phyloP scores from a whole-genome alignment of 53 echinoderm and acorn worm genomes.

The Echinarachnius parma region DNA sequence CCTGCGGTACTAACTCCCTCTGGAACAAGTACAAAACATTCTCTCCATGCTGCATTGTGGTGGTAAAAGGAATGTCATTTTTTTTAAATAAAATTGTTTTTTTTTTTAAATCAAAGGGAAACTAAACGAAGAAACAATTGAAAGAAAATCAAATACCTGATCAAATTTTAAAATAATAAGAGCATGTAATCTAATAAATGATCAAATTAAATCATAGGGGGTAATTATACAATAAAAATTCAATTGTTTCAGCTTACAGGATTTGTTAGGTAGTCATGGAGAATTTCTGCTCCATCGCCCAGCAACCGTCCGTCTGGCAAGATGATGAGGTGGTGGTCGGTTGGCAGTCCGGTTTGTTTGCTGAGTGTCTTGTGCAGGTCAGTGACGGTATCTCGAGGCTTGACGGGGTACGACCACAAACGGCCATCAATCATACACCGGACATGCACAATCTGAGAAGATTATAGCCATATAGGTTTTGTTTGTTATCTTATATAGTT shows the following conservation, averaged over 20 bases:
- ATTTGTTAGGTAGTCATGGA: background rate
- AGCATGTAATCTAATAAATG: no score
- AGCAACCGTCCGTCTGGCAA: background rate
- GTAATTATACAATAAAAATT: no score
- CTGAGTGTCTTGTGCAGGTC: slow-evolving; percentile 18
- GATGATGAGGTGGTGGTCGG: background rate
- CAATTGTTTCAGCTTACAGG: no score
- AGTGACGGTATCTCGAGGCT: background rate
- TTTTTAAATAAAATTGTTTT: no score
- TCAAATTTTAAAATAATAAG: no score
- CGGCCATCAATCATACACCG: slow-evolving; percentile 11
- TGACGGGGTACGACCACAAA: slow-evolving; percentile 3
- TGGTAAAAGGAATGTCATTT: no score
- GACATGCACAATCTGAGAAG: slow-evolving; percentile 6
- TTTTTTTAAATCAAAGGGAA: no score
- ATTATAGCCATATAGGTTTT: no score
- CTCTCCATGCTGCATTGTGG: background rate
- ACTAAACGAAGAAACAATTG: no score
- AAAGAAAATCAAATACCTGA: no score
- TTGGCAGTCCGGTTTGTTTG: background rate
- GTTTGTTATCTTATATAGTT: no score
- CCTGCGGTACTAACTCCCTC: background rate
- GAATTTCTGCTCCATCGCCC: background rate
- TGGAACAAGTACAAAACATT: background rate
- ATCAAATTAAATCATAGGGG: no score